These are phyloP conservation scores for Cydia fagiglandana DNA, from an alignment of 1,140 invertebrate genomes.

Conservation along the genomic window DNA sequence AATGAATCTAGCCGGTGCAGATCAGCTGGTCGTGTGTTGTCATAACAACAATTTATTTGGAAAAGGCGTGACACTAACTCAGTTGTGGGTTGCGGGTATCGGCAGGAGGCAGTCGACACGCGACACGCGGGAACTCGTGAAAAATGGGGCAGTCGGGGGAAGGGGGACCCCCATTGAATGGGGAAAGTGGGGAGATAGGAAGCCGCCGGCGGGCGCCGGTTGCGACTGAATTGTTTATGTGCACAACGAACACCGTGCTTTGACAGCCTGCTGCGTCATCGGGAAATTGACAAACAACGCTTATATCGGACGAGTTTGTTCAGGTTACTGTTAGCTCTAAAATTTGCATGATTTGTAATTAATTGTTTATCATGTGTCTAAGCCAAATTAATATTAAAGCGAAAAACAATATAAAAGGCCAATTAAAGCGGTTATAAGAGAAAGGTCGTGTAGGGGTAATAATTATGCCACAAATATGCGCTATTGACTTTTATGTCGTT, in stretches of 20 bases:
- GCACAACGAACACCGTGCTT: constrained; percentile 57
- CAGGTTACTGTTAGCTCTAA: constrained; percentile 6
- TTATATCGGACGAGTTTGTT: constrained; percentile 39
- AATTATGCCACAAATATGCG: constrained; percentile 1
- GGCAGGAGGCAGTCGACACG: constrained; percentile 40
- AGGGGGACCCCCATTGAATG: constrained; percentile 35
- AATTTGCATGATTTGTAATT: constrained; percentile 17
- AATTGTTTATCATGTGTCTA: not conserved
- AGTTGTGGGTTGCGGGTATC: constrained; percentile 39
- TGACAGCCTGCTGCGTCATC: constrained; percentile 64
- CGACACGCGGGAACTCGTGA: constrained; percentile 53
- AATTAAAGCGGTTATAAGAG: constrained; percentile 10
- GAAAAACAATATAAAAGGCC: constrained; percentile 13
- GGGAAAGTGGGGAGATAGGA: constrained; percentile 37
- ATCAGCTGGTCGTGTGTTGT: constrained; percentile 61
- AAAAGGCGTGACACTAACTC: constrained; percentile 54
- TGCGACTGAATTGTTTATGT: constrained; percentile 61
- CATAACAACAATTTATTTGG: constrained; percentile 54
- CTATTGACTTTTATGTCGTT: constrained; percentile 16
- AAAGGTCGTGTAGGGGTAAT: constrained; percentile 7
- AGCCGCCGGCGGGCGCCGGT: constrained; percentile 35
- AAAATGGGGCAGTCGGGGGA: constrained; percentile 52
- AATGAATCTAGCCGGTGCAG: constrained; percentile 11
- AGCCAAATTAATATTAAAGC: constrained; percentile 12
- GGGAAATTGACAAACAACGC: constrained; percentile 65